phyloP scores from a whole-genome alignment of 2,797 vertebrate species.

The Cirrhinus molitorella region DNA sequence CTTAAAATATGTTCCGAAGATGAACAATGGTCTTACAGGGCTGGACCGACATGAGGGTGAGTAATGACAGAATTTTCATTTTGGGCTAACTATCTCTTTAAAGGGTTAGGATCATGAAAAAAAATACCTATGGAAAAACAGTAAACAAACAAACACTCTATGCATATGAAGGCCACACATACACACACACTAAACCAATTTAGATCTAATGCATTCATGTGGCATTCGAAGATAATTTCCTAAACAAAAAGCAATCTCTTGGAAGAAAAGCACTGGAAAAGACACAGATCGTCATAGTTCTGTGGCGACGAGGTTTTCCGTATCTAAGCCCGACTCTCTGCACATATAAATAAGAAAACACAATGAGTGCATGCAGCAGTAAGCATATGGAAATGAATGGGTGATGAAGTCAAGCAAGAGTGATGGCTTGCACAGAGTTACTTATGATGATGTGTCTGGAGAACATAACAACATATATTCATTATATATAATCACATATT shows the following conservation, averaged over 20 bases:
- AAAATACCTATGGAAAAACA: neutral
- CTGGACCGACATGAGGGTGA: too few species aligned
- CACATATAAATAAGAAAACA: constrained; percentile 36
- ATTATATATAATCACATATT: neutral
- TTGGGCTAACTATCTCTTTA: too few species aligned
- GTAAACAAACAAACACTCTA: neutral
- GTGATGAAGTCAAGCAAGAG: constrained; percentile 21
- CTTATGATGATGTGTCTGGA: constrained; percentile 26
- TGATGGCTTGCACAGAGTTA: constrained; percentile 17
- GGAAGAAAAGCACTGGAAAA: constrained; percentile 14
- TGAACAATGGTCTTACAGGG: too few species aligned
- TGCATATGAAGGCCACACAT: neutral
- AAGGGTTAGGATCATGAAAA: neutral
- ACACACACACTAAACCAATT: neutral
- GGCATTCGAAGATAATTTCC: constrained; percentile 6
- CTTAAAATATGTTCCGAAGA: too few species aligned
- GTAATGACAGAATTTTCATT: too few species aligned
- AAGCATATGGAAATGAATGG: constrained; percentile 36
- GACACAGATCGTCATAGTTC: neutral
- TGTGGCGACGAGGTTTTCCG: neutral
- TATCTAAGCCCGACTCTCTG: neutral
- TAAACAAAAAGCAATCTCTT: constrained; percentile 23
- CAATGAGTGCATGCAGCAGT: constrained; percentile 23
- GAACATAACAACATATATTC: neutral
- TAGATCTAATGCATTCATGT: constrained; percentile 16